These are phyloP conservation scores for Synergus laeviventris DNA, from an alignment of 2,888 invertebrate species.

Conservation along the genomic window DNA sequence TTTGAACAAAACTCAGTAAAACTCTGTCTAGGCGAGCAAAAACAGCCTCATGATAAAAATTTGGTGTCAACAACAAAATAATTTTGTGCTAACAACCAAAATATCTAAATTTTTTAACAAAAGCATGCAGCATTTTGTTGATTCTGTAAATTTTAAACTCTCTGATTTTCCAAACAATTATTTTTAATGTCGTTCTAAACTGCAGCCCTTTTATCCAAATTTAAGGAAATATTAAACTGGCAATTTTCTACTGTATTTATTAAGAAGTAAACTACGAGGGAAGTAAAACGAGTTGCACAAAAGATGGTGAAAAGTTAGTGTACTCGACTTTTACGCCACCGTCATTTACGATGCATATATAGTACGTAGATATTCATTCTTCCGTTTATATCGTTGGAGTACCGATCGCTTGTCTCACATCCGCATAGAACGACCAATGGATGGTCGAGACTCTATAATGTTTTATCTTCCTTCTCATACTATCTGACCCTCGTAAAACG, in stretches of 20 bases:
- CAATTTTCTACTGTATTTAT: neutral
- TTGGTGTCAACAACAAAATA: too few relatives aligned
- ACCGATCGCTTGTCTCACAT: conserved; percentile 38
- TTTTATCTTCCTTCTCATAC: conserved; percentile 20
- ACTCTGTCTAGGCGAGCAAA: too few relatives aligned
- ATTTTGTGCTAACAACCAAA: too few relatives aligned
- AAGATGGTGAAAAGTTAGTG: neutral
- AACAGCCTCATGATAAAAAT: too few relatives aligned
- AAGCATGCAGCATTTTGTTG: too few relatives aligned
- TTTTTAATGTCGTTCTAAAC: too few relatives aligned
- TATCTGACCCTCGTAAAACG: conserved; percentile 30
- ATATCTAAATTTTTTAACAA: too few relatives aligned
- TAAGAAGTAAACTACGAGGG: neutral
- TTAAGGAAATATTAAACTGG: neutral
- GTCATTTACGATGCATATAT: conserved; percentile 19
- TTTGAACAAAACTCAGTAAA: too few relatives aligned
- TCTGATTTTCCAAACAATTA: too few relatives aligned
- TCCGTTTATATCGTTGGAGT: conserved; percentile 23
- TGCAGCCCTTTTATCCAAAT: too few relatives aligned
- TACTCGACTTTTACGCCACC: conserved; percentile 17
- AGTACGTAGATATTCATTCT: conserved; percentile 8
- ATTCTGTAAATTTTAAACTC: too few relatives aligned
- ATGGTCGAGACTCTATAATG: conserved; percentile 31
- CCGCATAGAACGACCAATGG: conserved; percentile 25
- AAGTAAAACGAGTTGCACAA: neutral